phyloP scores from a whole-genome alignment of 2,797 vertebrate genomes.

The Poecilia picta region DNA sequence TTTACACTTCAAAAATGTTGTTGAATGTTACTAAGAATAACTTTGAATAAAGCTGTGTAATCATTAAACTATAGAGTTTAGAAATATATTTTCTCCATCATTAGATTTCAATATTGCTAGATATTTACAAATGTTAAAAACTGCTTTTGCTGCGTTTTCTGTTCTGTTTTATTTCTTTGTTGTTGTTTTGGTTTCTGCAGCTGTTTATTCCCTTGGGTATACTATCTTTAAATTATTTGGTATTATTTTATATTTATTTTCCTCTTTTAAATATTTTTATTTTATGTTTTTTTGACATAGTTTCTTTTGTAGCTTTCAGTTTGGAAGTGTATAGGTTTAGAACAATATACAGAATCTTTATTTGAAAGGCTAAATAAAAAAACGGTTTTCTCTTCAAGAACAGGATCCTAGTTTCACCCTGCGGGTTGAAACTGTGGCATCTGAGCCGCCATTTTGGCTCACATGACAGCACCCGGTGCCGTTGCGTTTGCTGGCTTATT shows the following conservation, averaged over 20 bases:
- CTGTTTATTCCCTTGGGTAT: not conserved
- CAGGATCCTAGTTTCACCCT: not conserved
- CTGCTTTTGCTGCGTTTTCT: not conserved
- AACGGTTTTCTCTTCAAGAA: not conserved
- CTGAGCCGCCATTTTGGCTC: conserved; percentile 64
- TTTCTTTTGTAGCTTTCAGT: not conserved
- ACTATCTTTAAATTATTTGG: not conserved
- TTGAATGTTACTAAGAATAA: not conserved
- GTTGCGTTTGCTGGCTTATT: conserved; percentile 21
- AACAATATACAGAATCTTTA: no score
- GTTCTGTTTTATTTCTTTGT: not conserved
- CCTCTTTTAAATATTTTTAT: not conserved
- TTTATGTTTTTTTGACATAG: not conserved
- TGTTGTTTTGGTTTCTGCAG: not conserved
- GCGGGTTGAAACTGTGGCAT: conserved; percentile 38
- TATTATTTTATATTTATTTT: not conserved
- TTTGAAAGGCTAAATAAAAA: not conserved
- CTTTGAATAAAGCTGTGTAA: not conserved
- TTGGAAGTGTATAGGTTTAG: not conserved
- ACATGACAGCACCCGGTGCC: not conserved
- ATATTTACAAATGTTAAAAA: not conserved
- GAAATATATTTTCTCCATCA: not conserved
- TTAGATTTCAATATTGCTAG: not conserved
- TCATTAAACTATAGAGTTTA: not conserved
- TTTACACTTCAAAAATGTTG: not conserved